Conservation (phyloP, 92 coral and sea anemone genomes). For the Parazoanthus swiftii region DNA sequence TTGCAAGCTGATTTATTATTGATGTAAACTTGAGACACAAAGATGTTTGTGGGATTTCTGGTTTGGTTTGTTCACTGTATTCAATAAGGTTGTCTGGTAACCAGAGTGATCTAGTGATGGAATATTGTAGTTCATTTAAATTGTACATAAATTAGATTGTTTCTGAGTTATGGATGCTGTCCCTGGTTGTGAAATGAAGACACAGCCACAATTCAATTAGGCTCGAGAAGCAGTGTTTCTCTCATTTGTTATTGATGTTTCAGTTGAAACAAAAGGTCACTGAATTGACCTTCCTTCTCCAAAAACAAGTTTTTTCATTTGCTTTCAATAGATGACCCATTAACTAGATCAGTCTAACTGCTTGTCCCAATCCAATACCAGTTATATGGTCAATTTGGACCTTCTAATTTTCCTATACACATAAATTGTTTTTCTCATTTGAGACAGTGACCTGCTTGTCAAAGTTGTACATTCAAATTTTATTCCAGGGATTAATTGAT, state of each 20-base stretch:
- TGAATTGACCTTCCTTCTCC: not conserved
- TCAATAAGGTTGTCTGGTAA: not conserved
- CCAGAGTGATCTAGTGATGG: not conserved
- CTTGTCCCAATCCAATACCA: no score
- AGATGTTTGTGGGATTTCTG: not conserved
- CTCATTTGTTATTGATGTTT: not conserved
- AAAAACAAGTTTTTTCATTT: no score
- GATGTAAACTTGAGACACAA: not conserved
- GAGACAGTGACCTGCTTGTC: no score
- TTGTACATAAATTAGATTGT: not conserved
- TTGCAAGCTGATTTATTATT: conserved; percentile 12
- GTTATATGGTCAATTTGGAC: not conserved
- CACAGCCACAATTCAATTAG: not conserved
- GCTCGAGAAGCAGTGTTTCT: not conserved
- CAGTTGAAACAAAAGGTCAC: not conserved
- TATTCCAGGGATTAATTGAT: no score
- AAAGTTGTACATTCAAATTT: no score
- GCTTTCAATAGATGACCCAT: not conserved
- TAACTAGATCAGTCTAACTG: not conserved
- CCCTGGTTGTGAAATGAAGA: not conserved
- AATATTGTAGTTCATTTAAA: no score
- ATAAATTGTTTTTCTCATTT: no score
- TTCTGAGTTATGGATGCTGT: no score
- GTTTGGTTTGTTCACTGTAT: not conserved
- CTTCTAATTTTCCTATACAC: not conserved